Evolutionary conservation across 2,113 vertebrate genomes (phyloP).

Genomic region (Melospiza georgiana): DNA sequence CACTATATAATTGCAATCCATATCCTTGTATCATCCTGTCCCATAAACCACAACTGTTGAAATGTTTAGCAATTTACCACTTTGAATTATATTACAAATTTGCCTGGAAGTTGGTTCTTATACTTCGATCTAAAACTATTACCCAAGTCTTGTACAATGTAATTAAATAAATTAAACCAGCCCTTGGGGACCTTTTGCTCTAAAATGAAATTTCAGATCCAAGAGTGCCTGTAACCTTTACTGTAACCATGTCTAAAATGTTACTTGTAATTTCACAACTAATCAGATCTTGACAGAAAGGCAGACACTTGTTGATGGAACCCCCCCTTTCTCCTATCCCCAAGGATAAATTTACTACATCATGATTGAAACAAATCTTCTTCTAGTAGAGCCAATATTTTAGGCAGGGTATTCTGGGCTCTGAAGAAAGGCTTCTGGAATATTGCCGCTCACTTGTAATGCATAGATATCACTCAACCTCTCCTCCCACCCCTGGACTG

Average conservation of each 20-base stretch:
- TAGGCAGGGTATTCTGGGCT: neutral
- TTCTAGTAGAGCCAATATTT: constrained; percentile 41
- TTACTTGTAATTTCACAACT: constrained; percentile 70
- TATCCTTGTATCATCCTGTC: constrained; percentile 36
- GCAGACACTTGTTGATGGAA: constrained; percentile 56
- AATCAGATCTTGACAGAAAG: constrained; percentile 73
- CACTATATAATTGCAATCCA: constrained; percentile 37
- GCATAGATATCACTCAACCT: neutral
- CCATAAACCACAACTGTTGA: constrained; percentile 47
- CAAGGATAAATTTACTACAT: constrained; percentile 47
- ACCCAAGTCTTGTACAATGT: constrained; percentile 66
- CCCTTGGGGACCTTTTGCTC: constrained; percentile 73
- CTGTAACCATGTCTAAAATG: constrained; percentile 66
- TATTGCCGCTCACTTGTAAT: neutral
- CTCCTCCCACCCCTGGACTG: rapidly evolving
- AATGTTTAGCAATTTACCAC: constrained; percentile 67
- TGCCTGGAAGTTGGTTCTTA: constrained; percentile 73
- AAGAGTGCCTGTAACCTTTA: constrained; percentile 71
- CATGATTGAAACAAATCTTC: constrained; percentile 31
- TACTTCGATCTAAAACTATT: constrained; percentile 76
- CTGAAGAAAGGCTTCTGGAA: neutral
- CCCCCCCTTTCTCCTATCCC: neutral
- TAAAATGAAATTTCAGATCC: constrained; percentile 76
- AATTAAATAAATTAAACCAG: constrained; percentile 81
- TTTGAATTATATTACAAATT: constrained; percentile 74